Conservation (phyloP, 30 jellyfish, hydroid and myxozoan species). For the Aurelia coerulea region DNA sequence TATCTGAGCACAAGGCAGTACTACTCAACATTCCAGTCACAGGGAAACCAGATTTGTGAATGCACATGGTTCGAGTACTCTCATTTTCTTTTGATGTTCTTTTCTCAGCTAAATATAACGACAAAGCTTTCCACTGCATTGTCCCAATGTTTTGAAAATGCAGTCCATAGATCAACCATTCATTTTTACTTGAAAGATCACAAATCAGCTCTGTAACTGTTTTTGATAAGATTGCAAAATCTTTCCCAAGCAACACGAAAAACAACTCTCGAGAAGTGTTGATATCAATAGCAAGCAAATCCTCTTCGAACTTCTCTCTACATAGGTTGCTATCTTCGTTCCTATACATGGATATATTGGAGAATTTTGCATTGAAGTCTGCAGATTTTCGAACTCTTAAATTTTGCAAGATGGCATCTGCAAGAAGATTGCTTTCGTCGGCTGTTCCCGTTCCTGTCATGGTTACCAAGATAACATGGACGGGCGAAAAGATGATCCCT, state of each 20-base stretch:
- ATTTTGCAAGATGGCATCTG: slow-evolving; percentile 61
- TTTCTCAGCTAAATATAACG: not conserved
- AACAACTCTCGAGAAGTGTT: slow-evolving; percentile 44
- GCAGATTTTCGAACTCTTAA: slow-evolving; percentile 54
- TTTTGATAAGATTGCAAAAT: slow-evolving; percentile 3
- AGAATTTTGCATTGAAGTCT: slow-evolving; percentile 58
- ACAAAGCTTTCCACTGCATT: slow-evolving; percentile 38
- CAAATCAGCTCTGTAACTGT: not conserved
- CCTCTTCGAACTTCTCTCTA: not conserved
- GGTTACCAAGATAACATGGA: slow-evolving; percentile 24
- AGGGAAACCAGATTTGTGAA: slow-evolving; percentile 15
- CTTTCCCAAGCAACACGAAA: slow-evolving; percentile 39
- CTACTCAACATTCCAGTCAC: slow-evolving; percentile 54
- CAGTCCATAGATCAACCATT: slow-evolving; percentile 47
- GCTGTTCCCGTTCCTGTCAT: not conserved
- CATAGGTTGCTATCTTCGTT: not conserved
- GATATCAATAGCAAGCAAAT: not conserved
- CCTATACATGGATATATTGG: slow-evolving; percentile 1
- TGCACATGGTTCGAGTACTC: too few relatives aligned
- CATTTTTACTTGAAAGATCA: not conserved
- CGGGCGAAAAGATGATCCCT: slow-evolving; percentile 33
- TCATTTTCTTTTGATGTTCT: too few relatives aligned
- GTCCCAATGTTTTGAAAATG: slow-evolving; percentile 49
- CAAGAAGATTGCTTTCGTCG: slow-evolving; percentile 14
- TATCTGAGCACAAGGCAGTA: slow-evolving; percentile 28